Evolutionary conservation across 2,888 invertebrate species (phyloP), one percentile per base, ranked within the genome.

Genomic region (Drosophila kuntzei): DNA sequence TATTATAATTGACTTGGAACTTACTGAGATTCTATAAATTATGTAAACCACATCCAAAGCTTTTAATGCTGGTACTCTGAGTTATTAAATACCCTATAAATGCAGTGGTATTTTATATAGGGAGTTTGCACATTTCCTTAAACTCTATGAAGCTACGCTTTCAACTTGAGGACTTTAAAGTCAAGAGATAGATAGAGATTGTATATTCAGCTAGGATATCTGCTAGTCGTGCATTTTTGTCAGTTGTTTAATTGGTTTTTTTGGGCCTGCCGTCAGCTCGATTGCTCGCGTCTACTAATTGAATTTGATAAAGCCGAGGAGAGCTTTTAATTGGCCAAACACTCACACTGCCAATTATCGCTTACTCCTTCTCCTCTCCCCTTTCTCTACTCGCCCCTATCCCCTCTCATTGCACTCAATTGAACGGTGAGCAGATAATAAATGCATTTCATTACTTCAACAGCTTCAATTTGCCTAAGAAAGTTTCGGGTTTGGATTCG

Each of bases 321-420:
- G 50, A 69, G 80, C 77, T 70, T 80, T 85, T 82, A 82, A 81
- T 81, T 81, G 82, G 78, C 65, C 78, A 68, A 79, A 73, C 76
- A 72, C 75, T 63, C 67, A 46, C 72, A 54, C 70, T 58, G 60
- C 60, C 73, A 74, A 75, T 74, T 74, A 74, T 54, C 64, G 65
- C 43, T 57, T 36, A 50, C 43, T 20, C 29, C 18, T 9, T 11
- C 41, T 41, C 3, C 39, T 4, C 39, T 39, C 3, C 12, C 20
- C 41, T 18, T 18, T 46, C 27, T 29, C 66, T 6, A 14, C 22
- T 1, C 20, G 4, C 41, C 7, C 25, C 43, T 2, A 14, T 34
- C 11, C 27, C 3, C 39, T 1, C 37, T 12, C 9, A 8, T 14
- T 34, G 32, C 54, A 32, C 14, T 25, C 32, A 34, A 44, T 34